Conservation (phyloP, 2,113 vertebrate genomes). For the Lota lota region DNA sequence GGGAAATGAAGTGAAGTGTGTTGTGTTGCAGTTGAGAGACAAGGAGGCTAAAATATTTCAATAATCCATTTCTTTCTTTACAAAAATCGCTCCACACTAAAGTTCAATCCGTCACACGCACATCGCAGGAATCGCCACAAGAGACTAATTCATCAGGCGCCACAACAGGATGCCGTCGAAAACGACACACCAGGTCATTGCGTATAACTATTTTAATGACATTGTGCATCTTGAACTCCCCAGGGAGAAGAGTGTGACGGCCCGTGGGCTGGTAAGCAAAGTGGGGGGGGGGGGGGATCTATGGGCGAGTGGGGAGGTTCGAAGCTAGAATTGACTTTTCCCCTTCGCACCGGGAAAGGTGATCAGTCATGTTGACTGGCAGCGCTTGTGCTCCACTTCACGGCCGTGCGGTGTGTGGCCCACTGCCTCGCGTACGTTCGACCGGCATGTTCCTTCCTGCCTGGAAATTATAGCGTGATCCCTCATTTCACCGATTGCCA, state of each 20-base stretch:
- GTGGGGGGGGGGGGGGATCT: constrained; percentile 6
- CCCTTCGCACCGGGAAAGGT: constrained; percentile 56
- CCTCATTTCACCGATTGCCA: constrained; percentile 36
- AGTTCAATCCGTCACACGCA: constrained; percentile 5
- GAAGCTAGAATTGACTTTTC: constrained; percentile 67
- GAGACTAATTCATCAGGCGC: constrained; percentile 27
- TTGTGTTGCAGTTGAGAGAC: too few species aligned
- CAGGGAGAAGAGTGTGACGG: constrained; percentile 42
- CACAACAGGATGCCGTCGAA: constrained; percentile 27
- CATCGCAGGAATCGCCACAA: constrained; percentile 25
- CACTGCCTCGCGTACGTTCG: constrained; percentile 45
- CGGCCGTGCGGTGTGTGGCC: constrained; percentile 52
- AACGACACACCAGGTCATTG: constrained; percentile 40
- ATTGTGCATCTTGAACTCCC: constrained; percentile 66
- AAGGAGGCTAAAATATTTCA: too few species aligned
- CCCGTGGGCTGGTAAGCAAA: constrained; percentile 40
- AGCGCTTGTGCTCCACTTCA: constrained; percentile 63
- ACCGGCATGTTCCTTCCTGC: constrained; percentile 59
- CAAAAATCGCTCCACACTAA: constrained; percentile 7
- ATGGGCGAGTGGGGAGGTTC: constrained; percentile 29
- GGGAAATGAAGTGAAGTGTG: too few species aligned
- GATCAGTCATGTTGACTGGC: constrained; percentile 76
- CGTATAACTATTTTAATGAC: constrained; percentile 59
- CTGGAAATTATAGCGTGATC: constrained; percentile 61
- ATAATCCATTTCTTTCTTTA: not conserved